Conservation (phyloP, 2,113 vertebrate genomes). For the Cervus canadensis region DNA sequence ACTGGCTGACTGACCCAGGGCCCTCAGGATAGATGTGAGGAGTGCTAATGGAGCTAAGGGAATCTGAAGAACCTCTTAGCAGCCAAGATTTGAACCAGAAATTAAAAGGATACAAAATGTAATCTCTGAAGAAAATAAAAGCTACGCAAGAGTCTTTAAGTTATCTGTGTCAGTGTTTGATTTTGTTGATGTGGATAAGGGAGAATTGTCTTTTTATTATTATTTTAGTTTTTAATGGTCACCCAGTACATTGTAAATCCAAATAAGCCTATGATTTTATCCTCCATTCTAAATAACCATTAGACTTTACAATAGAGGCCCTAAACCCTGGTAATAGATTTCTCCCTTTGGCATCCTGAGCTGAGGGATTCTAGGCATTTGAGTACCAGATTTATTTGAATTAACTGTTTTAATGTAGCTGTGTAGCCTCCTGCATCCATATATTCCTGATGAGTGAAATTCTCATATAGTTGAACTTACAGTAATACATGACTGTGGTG, state of each 20-base stretch:
- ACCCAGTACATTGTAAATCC: not conserved
- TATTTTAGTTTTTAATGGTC: not conserved
- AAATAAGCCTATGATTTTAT: conserved; percentile 5
- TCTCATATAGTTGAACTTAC: not conserved
- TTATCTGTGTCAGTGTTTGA: not conserved
- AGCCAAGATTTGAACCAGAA: conserved; percentile 21
- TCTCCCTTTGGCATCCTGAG: not conserved
- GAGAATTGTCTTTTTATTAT: not conserved
- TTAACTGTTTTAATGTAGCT: not conserved
- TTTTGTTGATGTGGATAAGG: not conserved
- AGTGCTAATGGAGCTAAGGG: not conserved
- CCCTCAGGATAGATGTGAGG: not conserved
- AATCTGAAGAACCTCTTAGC: not conserved
- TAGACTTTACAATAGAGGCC: conserved; percentile 6
- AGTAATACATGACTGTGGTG: not conserved
- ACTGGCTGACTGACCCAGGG: not conserved
- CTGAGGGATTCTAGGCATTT: not conserved
- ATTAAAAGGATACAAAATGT: conserved; percentile 17
- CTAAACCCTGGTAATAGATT: conserved; percentile 1
- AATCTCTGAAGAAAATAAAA: conserved; percentile 15
- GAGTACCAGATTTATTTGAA: conserved; percentile 16
- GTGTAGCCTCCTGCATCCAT: not conserved
- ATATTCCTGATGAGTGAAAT: not conserved
- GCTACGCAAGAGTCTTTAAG: not conserved
- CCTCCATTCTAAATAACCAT: not conserved